These are phyloP conservation scores for Diorhabda sublineata DNA, from an alignment of 1,140 invertebrate species.

Conservation along the genomic window DNA sequence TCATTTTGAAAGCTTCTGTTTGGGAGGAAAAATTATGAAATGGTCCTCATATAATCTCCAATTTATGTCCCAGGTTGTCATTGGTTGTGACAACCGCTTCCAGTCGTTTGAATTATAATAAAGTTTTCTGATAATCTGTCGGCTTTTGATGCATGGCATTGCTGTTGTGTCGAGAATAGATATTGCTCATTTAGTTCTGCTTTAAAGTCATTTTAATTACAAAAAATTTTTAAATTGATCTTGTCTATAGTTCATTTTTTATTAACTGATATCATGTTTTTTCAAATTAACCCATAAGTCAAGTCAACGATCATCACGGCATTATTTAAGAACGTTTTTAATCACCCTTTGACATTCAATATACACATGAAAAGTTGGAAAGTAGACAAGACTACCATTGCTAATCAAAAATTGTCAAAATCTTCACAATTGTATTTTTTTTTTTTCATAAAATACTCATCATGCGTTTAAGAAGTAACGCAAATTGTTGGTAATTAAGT, in stretches of 20 bases:
- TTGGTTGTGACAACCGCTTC: conserved; percentile 24
- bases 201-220: conserved; percentile 39
- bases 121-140: conserved; percentile 36
- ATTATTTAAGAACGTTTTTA: too few species aligned
- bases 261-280: conserved; percentile 18
- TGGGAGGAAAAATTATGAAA: background rate
- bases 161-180: conserved; percentile 31
- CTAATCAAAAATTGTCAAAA: too few species aligned
- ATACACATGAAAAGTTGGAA: too few species aligned
- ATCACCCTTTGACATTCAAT: too few species aligned
- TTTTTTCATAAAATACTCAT: too few species aligned
- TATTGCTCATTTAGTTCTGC: conserved; percentile 34
- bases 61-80: conserved; percentile 21
- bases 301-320: too few species aligned
- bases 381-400: too few species aligned
- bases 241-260: conserved; percentile 30
- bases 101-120: conserved; percentile 32
- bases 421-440: too few species aligned
- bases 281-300: too few species aligned
- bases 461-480: too few species aligned
- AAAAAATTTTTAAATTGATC: conserved; percentile 42
- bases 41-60: conserved; percentile 1
- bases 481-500: too few species aligned
- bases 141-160: conserved; percentile 36
- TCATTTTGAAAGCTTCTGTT: background rate